Conservation (phyloP, 1,140 invertebrate genomes). For the Frieseomelitta varia region DNA sequence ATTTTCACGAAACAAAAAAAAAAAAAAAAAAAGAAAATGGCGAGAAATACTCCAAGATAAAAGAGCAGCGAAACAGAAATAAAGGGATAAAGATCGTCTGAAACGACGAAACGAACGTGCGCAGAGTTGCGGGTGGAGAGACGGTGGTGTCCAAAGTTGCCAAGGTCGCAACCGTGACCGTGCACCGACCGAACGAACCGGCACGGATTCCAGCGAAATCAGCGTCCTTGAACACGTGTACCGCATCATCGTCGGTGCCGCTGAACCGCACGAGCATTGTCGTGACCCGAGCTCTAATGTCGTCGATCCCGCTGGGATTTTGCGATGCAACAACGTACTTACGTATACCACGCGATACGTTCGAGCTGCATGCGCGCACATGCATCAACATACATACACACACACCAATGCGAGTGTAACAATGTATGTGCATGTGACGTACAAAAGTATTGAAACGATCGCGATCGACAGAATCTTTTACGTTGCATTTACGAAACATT, state of each 20-base stretch:
- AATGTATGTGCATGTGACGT: too few relatives aligned
- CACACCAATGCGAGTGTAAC: too few relatives aligned
- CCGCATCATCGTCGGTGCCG: constrained; percentile 35
- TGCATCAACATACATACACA: too few relatives aligned
- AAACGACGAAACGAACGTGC: not conserved
- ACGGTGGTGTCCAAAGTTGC: not conserved
- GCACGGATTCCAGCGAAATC: constrained; percentile 39
- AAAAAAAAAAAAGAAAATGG: too few relatives aligned
- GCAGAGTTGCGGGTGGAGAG: not conserved
- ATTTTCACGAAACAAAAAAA: not conserved
- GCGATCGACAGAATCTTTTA: too few relatives aligned
- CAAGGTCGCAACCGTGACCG: constrained; percentile 39
- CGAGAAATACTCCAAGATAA: not conserved
- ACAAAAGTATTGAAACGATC: too few relatives aligned
- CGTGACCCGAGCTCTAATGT: constrained; percentile 55
- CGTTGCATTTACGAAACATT: too few relatives aligned
- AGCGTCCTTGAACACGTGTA: constrained; percentile 47
- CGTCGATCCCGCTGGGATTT: constrained; percentile 47
- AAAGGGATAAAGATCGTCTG: not conserved
- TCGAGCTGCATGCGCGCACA: not conserved
- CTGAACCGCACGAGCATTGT: constrained; percentile 50
- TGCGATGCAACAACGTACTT: constrained; percentile 10
- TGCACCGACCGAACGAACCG: not conserved
- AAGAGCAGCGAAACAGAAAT: too few relatives aligned
- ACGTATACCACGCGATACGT: not conserved